These are phyloP conservation scores for Macroramphosus scolopax DNA, from an alignment of 2,797 vertebrate species.

Conservation along the genomic window DNA sequence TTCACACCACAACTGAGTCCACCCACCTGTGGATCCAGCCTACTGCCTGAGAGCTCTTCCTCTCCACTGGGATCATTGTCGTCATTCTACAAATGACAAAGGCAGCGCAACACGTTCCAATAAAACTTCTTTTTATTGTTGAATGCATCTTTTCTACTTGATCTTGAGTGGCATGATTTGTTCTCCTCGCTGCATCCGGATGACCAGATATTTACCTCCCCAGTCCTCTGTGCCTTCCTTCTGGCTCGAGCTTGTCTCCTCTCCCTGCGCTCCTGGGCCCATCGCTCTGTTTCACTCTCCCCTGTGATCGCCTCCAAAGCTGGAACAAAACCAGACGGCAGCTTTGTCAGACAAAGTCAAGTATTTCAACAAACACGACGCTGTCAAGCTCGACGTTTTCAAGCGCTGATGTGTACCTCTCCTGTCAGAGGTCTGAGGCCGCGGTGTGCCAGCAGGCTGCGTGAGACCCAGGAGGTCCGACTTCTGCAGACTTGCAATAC, in stretches of 20 bases:
- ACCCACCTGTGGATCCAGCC: conserved; percentile 75
- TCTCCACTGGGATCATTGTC: conserved; percentile 78
- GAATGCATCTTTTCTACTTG: too few relatives aligned
- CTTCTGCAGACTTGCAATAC: conserved; percentile 86
- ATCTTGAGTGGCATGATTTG: too few relatives aligned
- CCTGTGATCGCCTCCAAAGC: conserved; percentile 71
- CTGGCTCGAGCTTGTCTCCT: conserved; percentile 73
- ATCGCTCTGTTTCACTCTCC: conserved; percentile 78
- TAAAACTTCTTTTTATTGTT: too few relatives aligned
- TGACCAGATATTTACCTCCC: conserved; percentile 75
- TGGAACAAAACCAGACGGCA: conserved; percentile 55
- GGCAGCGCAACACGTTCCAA: conserved; percentile 9
- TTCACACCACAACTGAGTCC: conserved; percentile 9
- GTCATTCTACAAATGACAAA: conserved; percentile 67
- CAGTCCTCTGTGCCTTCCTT: conserved; percentile 73
- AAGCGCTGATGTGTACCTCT: conserved; percentile 56
- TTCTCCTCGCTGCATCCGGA: not conserved
- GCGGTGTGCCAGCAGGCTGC: conserved; percentile 76
- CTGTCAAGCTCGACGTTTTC: not conserved
- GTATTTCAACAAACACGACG: not conserved
- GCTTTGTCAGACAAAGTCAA: conserved; percentile 29
- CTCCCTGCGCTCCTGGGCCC: conserved; percentile 71
- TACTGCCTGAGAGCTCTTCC: conserved; percentile 71
- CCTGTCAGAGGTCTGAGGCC: conserved; percentile 63
- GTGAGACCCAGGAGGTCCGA: conserved; percentile 85